phyloP scores from a whole-genome alignment of 2,113 vertebrate species.

The Deroptyus accipitrinus region DNA sequence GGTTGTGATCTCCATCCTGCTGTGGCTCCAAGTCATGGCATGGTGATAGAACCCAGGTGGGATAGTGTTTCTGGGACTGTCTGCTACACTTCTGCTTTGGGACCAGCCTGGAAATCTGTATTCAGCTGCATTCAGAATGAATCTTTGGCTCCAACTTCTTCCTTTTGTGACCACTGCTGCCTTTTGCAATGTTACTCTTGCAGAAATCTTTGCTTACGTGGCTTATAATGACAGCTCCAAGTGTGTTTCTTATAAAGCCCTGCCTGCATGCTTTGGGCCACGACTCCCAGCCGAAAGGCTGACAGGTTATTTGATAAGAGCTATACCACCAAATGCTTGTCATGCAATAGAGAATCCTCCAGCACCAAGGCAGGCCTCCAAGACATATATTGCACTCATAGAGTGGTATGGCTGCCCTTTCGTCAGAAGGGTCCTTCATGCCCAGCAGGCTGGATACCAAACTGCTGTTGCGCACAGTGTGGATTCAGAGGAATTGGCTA shows the following conservation, averaged over 20 bases:
- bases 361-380: conserved; percentile 45
- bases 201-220: not conserved
- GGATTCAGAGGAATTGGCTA: conserved; percentile 74
- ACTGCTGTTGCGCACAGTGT: conserved; percentile 79
- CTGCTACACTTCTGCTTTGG: not conserved
- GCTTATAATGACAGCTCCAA: conserved; percentile 29
- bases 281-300: conserved; percentile 63
- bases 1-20: not conserved
- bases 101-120: not conserved
- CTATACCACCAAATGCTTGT: conserved; percentile 78
- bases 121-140: not conserved
- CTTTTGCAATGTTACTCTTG: not conserved
- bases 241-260: conserved; percentile 69
- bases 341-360: conserved; percentile 68
- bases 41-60: no score
- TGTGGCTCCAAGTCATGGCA: not conserved
- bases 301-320: conserved; percentile 72
- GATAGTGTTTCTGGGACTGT: not conserved
- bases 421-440: conserved; percentile 81
- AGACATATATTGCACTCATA: conserved; percentile 75
- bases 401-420: conserved; percentile 80
- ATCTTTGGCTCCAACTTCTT: not conserved
- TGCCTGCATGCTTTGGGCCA: conserved; percentile 76
- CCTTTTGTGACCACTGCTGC: not conserved
- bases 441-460: conserved; percentile 80